Percentiles rank a stretch among this genome's conserved stretches.
Evolutionary conservation across 2,797 vertebrate genomes (phyloP).

Genomic region (Melanotaenia pygmaea): DNA sequence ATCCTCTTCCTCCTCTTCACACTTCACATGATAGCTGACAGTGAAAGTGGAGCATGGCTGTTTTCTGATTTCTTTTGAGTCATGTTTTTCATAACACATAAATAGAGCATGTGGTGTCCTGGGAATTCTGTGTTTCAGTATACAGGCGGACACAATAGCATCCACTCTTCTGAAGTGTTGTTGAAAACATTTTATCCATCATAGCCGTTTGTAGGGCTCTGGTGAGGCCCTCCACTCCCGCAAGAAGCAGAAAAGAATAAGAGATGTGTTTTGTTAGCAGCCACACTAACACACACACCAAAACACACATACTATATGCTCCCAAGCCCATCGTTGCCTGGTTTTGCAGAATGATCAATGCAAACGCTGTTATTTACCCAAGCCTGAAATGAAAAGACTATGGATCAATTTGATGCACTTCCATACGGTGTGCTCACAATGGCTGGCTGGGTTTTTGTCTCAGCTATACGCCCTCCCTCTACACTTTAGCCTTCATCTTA

Average conservation of each 20-base stretch:
- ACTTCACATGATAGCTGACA: constrained; percentile 79
- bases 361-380: constrained; percentile 88
- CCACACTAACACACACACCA: constrained; percentile 22
- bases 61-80: constrained; percentile 78
- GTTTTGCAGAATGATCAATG: constrained; percentile 85
- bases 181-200: constrained; percentile 81
- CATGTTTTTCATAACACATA: constrained; percentile 83
- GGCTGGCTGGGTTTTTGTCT: constrained; percentile 66
- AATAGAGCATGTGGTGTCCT: constrained; percentile 77
- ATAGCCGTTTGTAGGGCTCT: constrained; percentile 72
- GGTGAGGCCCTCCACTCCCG: constrained; percentile 68
- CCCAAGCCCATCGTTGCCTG: constrained; percentile 70
- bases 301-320: constrained; percentile 16
- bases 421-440: constrained; percentile 77
- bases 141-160: constrained; percentile 77
- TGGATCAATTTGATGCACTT: constrained; percentile 86
- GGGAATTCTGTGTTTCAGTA: constrained; percentile 77
- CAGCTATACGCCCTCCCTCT: constrained; percentile 28
- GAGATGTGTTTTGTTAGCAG: constrained; percentile 71
- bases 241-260: constrained; percentile 68
- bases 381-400: constrained; percentile 87
- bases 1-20: constrained; percentile 72
- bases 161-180: constrained; percentile 78
- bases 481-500: constrained; percentile 48
- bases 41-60: constrained; percentile 79